Percentiles rank a stretch among this genome's conserved stretches.
These are phyloP conservation scores for Pheosia gnoma DNA, from an alignment of 2,888 invertebrate genomes.

Conservation along the genomic window DNA sequence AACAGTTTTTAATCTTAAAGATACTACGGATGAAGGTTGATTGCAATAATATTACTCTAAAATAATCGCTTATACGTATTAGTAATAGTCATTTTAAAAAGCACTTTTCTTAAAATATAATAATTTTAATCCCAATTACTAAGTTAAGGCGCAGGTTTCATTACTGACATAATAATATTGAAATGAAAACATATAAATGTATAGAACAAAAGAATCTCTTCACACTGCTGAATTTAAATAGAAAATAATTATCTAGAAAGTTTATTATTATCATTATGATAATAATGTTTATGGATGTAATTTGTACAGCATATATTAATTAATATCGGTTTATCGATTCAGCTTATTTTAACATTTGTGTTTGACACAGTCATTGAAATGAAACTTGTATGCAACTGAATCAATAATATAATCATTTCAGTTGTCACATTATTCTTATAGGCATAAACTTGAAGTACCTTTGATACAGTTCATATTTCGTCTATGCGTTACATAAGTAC, in stretches of 20 bases:
- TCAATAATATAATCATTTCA: neutral
- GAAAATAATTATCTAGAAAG: constrained; percentile 55
- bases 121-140: constrained; percentile 68
- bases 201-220: constrained; percentile 63
- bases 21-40: constrained; percentile 49
- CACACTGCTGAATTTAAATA: constrained; percentile 60
- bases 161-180: constrained; percentile 49
- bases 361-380: constrained; percentile 25
- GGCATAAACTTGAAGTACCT: neutral
- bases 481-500: constrained; percentile 1
- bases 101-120: constrained; percentile 60
- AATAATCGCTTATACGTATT: constrained; percentile 70
- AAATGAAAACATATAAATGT: constrained; percentile 54
- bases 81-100: constrained; percentile 65
- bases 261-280: constrained; percentile 58
- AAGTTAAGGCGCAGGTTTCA: constrained; percentile 69
- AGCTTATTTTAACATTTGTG: constrained; percentile 15
- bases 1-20: constrained; percentile 53
- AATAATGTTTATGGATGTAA: constrained; percentile 51
- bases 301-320: constrained; percentile 22
- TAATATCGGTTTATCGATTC: constrained; percentile 16
- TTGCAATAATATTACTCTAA: constrained; percentile 69
- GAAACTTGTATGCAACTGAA: constrained; percentile 22
- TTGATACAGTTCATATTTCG: neutral
- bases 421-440: neutral